These are phyloP conservation scores for Macropus fuliginosus DNA, from an alignment of 2,797 vertebrate species.

Conservation along the genomic window DNA sequence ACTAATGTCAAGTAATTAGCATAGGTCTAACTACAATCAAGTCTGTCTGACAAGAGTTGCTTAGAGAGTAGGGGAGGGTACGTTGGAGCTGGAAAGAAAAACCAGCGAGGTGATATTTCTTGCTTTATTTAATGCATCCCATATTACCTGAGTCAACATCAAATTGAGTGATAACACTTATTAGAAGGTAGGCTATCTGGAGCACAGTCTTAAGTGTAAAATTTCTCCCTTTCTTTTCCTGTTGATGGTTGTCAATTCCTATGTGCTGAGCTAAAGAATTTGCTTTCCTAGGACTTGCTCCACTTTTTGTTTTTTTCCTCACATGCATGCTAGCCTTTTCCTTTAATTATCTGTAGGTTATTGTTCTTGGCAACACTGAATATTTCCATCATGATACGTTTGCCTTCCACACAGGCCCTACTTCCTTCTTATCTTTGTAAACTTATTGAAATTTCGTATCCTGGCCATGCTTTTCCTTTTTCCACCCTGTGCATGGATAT, in stretches of 20 bases:
- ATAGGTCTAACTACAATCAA: background rate
- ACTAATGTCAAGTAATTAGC: constrained; percentile 47
- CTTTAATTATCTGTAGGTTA: constrained; percentile 82
- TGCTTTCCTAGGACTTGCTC: constrained; percentile 68
- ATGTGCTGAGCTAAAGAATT: constrained; percentile 73
- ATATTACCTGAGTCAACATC: constrained; percentile 73
- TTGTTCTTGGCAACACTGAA: constrained; percentile 80
- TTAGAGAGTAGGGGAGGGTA: constrained; percentile 1
- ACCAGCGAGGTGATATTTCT: constrained; percentile 53
- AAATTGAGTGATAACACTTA: constrained; percentile 58
- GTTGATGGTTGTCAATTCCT: constrained; percentile 70
- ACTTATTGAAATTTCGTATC: constrained; percentile 74
- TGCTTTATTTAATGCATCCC: constrained; percentile 37
- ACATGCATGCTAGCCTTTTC: constrained; percentile 77
- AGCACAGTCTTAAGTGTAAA: constrained; percentile 18
- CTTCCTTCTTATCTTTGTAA: constrained; percentile 80
- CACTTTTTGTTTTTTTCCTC: constrained; percentile 76
- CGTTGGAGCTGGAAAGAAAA: constrained; percentile 38
- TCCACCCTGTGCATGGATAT: background rate
- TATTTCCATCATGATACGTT: constrained; percentile 78
- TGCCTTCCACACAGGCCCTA: constrained; percentile 73
- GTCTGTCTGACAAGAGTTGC: constrained; percentile 26
- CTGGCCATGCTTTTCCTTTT: constrained; percentile 64
- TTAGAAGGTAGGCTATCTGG: constrained; percentile 43
- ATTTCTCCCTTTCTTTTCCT: constrained; percentile 74